A percentile compares a stretch with the other conserved stretches of the same genome.
These are phyloP conservation scores for Luehdorfia chinensis DNA, from an alignment of 1,140 invertebrate species.

Conservation along the genomic window DNA sequence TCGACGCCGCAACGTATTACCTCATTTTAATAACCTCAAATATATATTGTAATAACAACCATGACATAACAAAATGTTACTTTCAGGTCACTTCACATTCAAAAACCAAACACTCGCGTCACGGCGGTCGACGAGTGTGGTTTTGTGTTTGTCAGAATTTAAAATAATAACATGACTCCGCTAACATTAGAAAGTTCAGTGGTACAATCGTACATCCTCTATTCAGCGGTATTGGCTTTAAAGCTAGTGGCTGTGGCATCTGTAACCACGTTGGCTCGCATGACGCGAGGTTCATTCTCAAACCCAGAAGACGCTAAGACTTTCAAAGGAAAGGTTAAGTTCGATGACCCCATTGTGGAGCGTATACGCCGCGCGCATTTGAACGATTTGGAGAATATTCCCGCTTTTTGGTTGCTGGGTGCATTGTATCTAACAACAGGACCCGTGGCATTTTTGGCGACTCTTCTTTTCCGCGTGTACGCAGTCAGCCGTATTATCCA, in stretches of 20 bases:
- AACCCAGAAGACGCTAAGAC: slow-evolving; percentile 56
- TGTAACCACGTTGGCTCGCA: slow-evolving; percentile 66
- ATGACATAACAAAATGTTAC: too few species aligned
- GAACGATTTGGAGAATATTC: slow-evolving; percentile 88
- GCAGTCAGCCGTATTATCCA: slow-evolving; percentile 79
- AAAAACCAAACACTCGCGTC: too few species aligned
- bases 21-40: too few species aligned
- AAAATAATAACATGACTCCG: slow-evolving; percentile 46
- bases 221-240: slow-evolving; percentile 73
- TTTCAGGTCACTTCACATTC: too few species aligned
- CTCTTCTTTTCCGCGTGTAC: slow-evolving; percentile 79
- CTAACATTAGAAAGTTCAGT: slow-evolving; percentile 52
- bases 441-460: slow-evolving; percentile 75
- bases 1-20: too few species aligned
- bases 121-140: too few species aligned
- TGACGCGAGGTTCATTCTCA: slow-evolving; percentile 50
- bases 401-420: slow-evolving; percentile 80
- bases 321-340: slow-evolving; percentile 62
- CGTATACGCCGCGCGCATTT: slow-evolving; percentile 80
- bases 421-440: slow-evolving; percentile 80
- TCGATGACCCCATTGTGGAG: slow-evolving; percentile 76
- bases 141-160: too few species aligned
- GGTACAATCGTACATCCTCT: slow-evolving; percentile 73
- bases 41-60: too few species aligned
- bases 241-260: slow-evolving; percentile 76